Evolutionary conservation across 2,113 vertebrate species (phyloP), one percentile per base, ranked within the genome.

Genomic region (Caracal caracal): DNA sequence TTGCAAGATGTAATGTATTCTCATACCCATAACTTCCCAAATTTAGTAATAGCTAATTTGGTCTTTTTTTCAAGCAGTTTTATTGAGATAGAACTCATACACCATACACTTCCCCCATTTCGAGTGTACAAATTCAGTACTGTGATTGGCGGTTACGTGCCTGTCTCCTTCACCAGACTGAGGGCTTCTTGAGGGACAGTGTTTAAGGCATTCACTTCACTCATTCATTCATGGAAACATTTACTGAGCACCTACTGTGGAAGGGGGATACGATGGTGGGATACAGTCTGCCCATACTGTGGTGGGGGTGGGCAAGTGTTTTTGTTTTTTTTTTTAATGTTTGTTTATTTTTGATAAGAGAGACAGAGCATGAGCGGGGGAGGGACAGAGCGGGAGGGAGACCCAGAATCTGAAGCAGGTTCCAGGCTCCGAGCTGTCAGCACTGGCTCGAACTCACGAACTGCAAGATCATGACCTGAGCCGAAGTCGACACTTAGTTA

Each of bases 131-230:
- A 15, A 22, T 56, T n/a, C 35, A 8, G 6, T 9, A 30, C 22
- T 10, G n/a, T n/a, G 51, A 13, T 11, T 28, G 26, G 1, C 4
- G 4, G 47, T 35, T 6, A 17, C 40, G 2, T 0, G 17, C 16
- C 24, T 3, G 49, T 15, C 56, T 33, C 68, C 76, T 24, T 3
- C 37, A 8, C 30, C 33, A 24, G 47, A 20, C 0, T 15, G 24
- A 49, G 49, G 35, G 20, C 13, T 26, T 61, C 47, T 13, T 3
- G n/a, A 61, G 43, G 49, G 78, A 40, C 26, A n/a, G 6, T 28
- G 63, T 63, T 78, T n/a, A 28, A 0, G 40, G 24, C 13, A 7
- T 20, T 66, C 82, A 40, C 35, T n/a, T 65, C 37, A 37, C 19
- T 59, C 76, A 17, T 4, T 81, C 90, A 56, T 65, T 65, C 30